phyloP scores from a whole-genome alignment of 1,140 invertebrate species.

The Aphidius ervi region DNA sequence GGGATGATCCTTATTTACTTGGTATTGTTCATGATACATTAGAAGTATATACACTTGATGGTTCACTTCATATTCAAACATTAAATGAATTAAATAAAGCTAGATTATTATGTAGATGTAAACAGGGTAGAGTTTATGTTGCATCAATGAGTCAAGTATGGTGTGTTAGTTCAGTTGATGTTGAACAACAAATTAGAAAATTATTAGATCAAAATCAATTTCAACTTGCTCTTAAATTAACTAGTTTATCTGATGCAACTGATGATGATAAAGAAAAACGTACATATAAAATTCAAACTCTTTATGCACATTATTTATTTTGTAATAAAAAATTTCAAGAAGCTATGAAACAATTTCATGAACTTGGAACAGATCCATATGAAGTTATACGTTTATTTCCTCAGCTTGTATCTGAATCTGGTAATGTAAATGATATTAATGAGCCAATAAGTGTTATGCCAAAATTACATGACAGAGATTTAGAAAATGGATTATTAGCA shows the following conservation, averaged over 20 bases:
- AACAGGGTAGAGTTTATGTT: constrained; percentile 76
- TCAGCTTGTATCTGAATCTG: constrained; percentile 71
- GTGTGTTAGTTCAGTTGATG: constrained; percentile 74
- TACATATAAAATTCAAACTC: constrained; percentile 82
- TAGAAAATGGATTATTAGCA: constrained; percentile 83
- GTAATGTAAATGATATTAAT: constrained; percentile 55
- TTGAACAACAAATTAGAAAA: constrained; percentile 75
- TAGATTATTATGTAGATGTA: constrained; percentile 67
- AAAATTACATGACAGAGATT: constrained; percentile 74
- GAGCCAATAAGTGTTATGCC: constrained; percentile 46
- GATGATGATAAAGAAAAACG: constrained; percentile 76
- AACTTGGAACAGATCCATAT: constrained; percentile 85
- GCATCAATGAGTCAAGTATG: constrained; percentile 84
- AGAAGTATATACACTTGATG: constrained; percentile 76
- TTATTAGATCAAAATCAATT: constrained; percentile 87
- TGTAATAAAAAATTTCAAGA: constrained; percentile 80
- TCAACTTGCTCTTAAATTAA: constrained; percentile 87
- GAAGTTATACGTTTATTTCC: constrained; percentile 94
- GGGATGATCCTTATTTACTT: constrained; percentile 87
- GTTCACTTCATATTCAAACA: constrained; percentile 58
- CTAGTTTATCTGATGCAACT: constrained; percentile 78
- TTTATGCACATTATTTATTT: constrained; percentile 88
- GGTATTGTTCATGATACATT: constrained; percentile 76
- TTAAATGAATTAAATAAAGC: constrained; percentile 62
- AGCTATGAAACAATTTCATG: constrained; percentile 87